Evolutionary conservation across 2,113 vertebrate species (phyloP).

Genomic region (Archocentrus centrarchus): DNA sequence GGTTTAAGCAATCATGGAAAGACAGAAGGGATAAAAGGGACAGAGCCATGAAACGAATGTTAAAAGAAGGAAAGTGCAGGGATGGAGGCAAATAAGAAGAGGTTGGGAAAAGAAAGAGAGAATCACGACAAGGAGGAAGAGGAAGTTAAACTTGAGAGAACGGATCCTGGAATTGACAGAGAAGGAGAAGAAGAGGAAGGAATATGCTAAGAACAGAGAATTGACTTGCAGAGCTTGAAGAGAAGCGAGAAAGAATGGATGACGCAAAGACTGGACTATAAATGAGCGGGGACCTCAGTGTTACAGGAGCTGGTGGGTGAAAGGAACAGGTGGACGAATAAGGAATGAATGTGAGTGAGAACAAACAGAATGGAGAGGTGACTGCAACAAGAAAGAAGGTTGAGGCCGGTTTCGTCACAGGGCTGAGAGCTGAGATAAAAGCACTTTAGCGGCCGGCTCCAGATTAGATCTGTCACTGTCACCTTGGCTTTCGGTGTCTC

Average conservation of each 20-base stretch:
- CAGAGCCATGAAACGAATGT: not conserved
- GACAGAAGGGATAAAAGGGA: not conserved
- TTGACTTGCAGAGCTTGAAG: not conserved
- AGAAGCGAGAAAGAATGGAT: not conserved
- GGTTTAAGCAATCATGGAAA: not conserved
- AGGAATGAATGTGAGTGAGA: not conserved
- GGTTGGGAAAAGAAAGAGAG: not conserved
- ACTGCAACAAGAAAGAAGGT: not conserved
- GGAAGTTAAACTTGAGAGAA: not conserved
- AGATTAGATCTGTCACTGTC: conserved; percentile 46
- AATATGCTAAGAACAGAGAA: not conserved
- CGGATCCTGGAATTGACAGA: not conserved
- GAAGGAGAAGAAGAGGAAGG: not conserved
- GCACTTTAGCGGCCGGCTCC: conserved; percentile 14
- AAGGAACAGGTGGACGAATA: not conserved
- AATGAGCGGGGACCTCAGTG: not conserved
- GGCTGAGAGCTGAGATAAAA: conserved; percentile 52
- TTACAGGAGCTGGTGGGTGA: not conserved
- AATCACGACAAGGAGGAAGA: not conserved
- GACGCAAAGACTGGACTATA: not conserved
- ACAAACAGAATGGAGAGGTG: conserved; percentile 17
- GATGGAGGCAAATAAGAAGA: not conserved
- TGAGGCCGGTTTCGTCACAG: conserved; percentile 35
- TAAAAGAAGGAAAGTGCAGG: not conserved
- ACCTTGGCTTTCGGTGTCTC: conserved; percentile 22